These are phyloP conservation scores for Drosophila sproati DNA, from an alignment of 1,140 invertebrate species.

Conservation along the genomic window DNA sequence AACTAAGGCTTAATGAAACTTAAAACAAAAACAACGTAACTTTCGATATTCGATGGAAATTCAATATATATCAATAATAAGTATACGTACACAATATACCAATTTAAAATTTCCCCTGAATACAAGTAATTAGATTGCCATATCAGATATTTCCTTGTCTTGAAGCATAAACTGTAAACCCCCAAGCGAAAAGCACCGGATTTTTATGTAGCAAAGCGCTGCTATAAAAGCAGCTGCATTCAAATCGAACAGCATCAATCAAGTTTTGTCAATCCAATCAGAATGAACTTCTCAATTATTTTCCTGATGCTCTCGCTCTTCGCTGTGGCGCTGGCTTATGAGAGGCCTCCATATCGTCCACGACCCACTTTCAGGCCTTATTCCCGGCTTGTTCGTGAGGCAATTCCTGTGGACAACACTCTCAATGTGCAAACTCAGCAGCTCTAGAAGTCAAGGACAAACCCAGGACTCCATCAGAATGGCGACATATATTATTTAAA, in stretches of 20 bases:
- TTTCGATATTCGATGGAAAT: too few species aligned
- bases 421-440: not conserved
- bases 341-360: slow-evolving; percentile 11
- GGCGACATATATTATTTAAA: not conserved
- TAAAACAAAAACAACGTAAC: too few species aligned
- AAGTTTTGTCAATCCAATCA: not conserved
- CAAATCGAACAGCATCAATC: slow-evolving; percentile 6
- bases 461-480: not conserved
- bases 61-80: not conserved
- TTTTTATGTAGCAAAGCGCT: not conserved
- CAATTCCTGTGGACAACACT: not conserved
- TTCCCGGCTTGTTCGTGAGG: not conserved
- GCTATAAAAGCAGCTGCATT: slow-evolving; percentile 14
- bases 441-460: not conserved
- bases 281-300: slow-evolving; percentile 16
- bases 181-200: slow-evolving; percentile 22
- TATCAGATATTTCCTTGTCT: not conserved
- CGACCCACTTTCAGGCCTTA: slow-evolving; percentile 13
- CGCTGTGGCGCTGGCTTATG: slow-evolving; percentile 6
- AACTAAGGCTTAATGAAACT: too few species aligned
- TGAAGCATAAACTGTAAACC: not conserved
- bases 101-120: not conserved
- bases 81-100: too few species aligned
- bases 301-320: slow-evolving; percentile 9
- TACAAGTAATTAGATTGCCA: not conserved